phyloP scores from a whole-genome alignment of 2,888 invertebrate genomes.

The Cactoblastis cactorum region DNA sequence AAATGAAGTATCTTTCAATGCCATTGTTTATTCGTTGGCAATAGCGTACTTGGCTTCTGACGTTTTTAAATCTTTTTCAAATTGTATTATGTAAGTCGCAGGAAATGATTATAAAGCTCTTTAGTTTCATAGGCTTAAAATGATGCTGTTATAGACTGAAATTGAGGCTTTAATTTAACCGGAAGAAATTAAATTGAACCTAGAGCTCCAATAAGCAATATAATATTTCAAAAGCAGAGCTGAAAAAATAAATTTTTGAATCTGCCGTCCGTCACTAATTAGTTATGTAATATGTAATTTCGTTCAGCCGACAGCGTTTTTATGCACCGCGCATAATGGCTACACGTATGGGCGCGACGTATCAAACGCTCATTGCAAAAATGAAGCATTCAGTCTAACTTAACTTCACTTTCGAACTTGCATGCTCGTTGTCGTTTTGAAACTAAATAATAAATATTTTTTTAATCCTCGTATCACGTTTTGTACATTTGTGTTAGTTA shows the following conservation, averaged over 20 bases:
- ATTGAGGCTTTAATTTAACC: too few species aligned
- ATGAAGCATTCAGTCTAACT: conserved; percentile 52
- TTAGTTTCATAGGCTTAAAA: too few species aligned
- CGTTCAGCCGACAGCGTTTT: conserved; percentile 43
- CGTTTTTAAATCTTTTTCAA: too few species aligned
- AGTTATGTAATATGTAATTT: conserved; percentile 44
- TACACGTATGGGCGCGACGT: conserved; percentile 41
- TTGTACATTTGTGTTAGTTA: conserved; percentile 47
- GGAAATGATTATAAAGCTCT: too few species aligned
- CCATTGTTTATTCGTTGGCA: not conserved
- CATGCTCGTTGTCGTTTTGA: conserved; percentile 46
- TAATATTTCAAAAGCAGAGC: not conserved
- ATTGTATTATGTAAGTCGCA: too few species aligned
- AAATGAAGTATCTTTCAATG: not conserved
- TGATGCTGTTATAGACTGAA: too few species aligned
- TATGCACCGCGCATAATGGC: conserved; percentile 40
- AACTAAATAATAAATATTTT: conserved; percentile 58
- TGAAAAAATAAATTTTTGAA: conserved; percentile 4
- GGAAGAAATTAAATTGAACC: too few species aligned
- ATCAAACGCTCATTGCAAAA: conserved; percentile 43
- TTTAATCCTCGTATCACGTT: conserved; percentile 66
- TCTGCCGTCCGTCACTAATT: conserved; percentile 34
- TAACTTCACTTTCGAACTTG: conserved; percentile 55
- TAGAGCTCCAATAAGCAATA: not conserved
- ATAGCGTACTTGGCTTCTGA: too few species aligned